Evolutionary conservation across 2,888 invertebrate species (phyloP).

Genomic region (Caprella mutica): DNA sequence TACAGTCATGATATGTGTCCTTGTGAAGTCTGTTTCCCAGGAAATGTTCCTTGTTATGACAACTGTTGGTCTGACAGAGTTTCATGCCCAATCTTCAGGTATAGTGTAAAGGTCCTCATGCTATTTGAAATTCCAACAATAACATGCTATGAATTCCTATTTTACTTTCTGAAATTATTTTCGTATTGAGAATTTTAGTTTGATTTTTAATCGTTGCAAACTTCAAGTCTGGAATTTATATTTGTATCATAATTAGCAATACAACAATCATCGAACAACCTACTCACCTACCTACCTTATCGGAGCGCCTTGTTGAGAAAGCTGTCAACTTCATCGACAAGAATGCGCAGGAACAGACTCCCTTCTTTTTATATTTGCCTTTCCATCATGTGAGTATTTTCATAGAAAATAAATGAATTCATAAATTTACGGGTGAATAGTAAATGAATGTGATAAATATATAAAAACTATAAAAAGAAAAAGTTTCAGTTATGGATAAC

Average conservation of each 20-base stretch:
- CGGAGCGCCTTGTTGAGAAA: slow-evolving; percentile 25
- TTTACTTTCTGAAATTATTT: not conserved
- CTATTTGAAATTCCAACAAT: not conserved
- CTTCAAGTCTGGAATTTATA: not conserved
- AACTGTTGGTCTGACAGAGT: slow-evolving; percentile 24
- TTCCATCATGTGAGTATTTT: slow-evolving; percentile 35
- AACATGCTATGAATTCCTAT: not conserved
- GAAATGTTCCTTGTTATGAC: slow-evolving; percentile 22
- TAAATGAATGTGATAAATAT: too few relatives aligned
- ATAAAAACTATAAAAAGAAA: too few relatives aligned
- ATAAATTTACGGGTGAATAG: too few relatives aligned
- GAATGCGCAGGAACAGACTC: slow-evolving; percentile 10
- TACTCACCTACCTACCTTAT: slow-evolving; percentile 29
- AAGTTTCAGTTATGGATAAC: too few relatives aligned
- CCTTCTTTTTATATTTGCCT: slow-evolving; percentile 36
- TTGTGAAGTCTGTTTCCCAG: slow-evolving; percentile 32
- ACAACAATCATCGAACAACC: slow-evolving; percentile 36
- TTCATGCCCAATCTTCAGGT: slow-evolving; percentile 33
- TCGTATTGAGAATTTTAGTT: not conserved
- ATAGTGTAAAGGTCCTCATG: not conserved
- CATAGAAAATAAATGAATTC: too few relatives aligned
- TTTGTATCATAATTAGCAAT: slow-evolving; percentile 16
- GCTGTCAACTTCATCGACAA: slow-evolving; percentile 33
- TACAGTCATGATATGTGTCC: slow-evolving; percentile 37
- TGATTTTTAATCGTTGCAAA: not conserved